A percentile compares a stretch with the other conserved stretches of the same genome.
phyloP scores from a whole-genome alignment of 2,888 invertebrate genomes.

The Julus scanicus region DNA sequence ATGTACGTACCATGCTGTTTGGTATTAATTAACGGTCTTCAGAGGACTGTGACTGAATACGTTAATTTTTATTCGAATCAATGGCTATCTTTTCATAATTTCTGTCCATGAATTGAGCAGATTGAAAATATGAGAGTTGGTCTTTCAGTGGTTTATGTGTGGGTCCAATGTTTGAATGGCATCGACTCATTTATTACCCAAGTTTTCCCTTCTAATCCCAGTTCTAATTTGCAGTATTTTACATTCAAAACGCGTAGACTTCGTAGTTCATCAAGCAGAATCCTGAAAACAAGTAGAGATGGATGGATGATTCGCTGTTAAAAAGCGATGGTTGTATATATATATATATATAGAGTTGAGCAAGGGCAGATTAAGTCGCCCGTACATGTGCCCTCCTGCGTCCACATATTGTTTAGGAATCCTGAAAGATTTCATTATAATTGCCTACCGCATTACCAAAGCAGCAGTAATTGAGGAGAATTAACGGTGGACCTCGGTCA shows the following conservation, averaged over 20 bases:
- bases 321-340: neutral
- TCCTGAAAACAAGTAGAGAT: neutral
- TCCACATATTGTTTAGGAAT: neutral
- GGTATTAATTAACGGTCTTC: neutral
- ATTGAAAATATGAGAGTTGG: neutral
- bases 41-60: no score
- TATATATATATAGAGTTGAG: no score
- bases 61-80: no score
- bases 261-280: conserved; percentile 10
- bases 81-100: neutral
- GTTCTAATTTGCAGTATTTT: neutral
- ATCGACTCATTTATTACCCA: neutral
- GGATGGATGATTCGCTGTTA: conserved; percentile 31
- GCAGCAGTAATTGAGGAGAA: conserved; percentile 43
- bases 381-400: neutral
- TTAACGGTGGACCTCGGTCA: conserved; percentile 35
- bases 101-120: neutral
- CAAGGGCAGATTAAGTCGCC: conserved; percentile 11
- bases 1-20: neutral
- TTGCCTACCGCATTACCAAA: conserved; percentile 43
- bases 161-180: neutral
- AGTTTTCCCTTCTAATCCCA: neutral
- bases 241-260: neutral
- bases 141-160: neutral
- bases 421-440: conserved; percentile 45